Base-by-base conservation (phyloP, 1,140 invertebrate species). In the Bombus pyrosoma region DNA sequence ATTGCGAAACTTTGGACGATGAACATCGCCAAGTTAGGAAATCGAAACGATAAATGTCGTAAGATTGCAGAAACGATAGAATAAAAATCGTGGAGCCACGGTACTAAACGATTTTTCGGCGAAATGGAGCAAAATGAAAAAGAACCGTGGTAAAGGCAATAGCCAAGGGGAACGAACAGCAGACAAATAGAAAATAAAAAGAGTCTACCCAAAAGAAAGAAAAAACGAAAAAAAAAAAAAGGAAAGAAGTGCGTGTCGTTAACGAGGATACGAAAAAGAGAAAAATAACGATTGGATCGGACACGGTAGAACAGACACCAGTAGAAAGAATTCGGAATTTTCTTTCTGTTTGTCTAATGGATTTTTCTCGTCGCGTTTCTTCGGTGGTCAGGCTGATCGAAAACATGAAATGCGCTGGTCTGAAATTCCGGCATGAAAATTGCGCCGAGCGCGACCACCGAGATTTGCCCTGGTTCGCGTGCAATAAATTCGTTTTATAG, bases 341-440 rank as follows among this genome's bases (percentile, higher is more conserved):
- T 64, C 71, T 76, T 59, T 57, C 57, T 62, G 64, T 77, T 86
- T 47, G 68, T 28, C 57, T 83, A 74, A 82, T 74, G 71, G 57
- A 74, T 66, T 64, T 82, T 47, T 25, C 47, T 37, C 47, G 25
- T 64, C 13, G 39, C 8, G 13, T 75, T 47, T 82, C n/a, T 34
- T 47, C 25, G 12, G 18, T 12, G 25, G 39, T n/a, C 28, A 25
- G 41, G 4, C 41, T 34, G 74, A 69, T 15, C 53, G 37, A 8
- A 68, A 47, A 64, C 81, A 18, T 39, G 81, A 25, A 53, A 41
- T 73, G 43, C 18, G 22, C 5, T 73, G n/a, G 9, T 18, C 22
- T 47, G 47, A 37, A 71, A 68, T 34, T 43, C 37, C n/a, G 0
- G 22, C 15, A 18, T 37, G 37, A 47, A 18, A 75, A 76, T 47